These are phyloP conservation scores for Cossypha polioptera DNA, from an alignment of 2,797 vertebrate genomes.

Conservation along the genomic window DNA sequence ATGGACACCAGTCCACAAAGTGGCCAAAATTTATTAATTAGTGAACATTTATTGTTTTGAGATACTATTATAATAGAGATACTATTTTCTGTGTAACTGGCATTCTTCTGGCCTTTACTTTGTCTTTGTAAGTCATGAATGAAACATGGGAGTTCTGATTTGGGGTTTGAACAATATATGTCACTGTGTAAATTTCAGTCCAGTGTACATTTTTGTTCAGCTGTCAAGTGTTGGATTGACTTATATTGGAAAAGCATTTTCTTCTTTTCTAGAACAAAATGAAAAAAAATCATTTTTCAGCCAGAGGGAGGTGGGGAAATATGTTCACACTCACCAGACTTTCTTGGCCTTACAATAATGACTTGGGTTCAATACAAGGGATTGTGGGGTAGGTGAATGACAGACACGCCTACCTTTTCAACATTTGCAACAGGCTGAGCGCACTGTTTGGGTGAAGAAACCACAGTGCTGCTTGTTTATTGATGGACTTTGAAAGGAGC, in stretches of 20 bases:
- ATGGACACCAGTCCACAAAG: neutral
- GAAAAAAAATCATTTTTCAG: neutral
- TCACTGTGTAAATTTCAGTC: neutral
- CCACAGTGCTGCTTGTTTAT: neutral
- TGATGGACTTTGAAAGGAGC: neutral
- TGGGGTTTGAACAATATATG: neutral
- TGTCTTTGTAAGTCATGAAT: neutral
- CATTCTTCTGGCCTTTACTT: neutral
- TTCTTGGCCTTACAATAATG: neutral
- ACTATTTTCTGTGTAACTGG: neutral
- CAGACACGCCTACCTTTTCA: neutral
- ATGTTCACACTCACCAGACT: neutral
- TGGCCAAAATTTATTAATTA: neutral
- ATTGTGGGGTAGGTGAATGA: neutral
- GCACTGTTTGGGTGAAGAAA: neutral
- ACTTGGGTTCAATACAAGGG: neutral
- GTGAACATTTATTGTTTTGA: neutral
- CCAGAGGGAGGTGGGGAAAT: neutral
- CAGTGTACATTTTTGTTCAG: neutral
- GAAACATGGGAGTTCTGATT: neutral
- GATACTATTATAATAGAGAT: neutral
- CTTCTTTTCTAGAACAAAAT: neutral
- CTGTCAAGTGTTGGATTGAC: neutral
- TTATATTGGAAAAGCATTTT: neutral
- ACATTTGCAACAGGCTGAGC: neutral